A percentile compares a stretch with the other conserved stretches of the same genome.
These are phyloP conservation scores for Dendrophyllia cribrosa DNA, from an alignment of 64 coral and sea anemone genomes.

Conservation along the genomic window DNA sequence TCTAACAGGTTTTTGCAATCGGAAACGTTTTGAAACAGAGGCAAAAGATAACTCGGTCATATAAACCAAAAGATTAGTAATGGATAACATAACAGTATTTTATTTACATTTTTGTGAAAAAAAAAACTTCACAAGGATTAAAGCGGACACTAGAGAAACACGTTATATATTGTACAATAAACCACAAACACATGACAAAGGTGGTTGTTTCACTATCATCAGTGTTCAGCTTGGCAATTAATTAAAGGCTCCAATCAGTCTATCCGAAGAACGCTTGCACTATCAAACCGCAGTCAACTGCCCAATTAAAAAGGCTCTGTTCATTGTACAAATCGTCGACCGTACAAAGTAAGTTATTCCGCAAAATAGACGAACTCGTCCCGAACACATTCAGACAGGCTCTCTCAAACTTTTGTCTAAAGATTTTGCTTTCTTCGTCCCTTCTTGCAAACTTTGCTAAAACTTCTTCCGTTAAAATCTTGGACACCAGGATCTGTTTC, in stretches of 20 bases:
- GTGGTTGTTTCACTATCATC: no score
- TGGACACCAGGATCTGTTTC: not conserved
- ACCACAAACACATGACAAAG: no score
- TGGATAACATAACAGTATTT: no score
- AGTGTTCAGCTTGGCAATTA: no score
- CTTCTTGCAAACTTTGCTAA: conserved; percentile 2
- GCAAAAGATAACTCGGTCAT: no score
- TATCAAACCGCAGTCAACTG: not conserved
- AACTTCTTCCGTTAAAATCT: conserved; percentile 10
- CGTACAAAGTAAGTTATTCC: not conserved
- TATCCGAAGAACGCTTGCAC: conserved; percentile 1
- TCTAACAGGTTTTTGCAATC: no score
- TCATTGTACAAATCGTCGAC: not conserved
- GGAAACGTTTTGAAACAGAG: no score
- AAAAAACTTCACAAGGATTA: no score
- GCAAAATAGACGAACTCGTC: not conserved
- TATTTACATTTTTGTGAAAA: no score
- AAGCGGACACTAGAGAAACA: no score
- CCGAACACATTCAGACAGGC: not conserved
- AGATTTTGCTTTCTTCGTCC: not conserved
- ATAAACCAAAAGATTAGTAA: no score
- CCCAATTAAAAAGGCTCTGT: not conserved
- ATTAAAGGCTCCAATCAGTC: not conserved
- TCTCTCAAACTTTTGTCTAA: not conserved
- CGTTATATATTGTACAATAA: no score